Percentiles rank a stretch among this genome's conserved stretches.
These are phyloP conservation scores for Neoascia interrupta DNA, from an alignment of 2,888 invertebrate genomes.

Conservation along the genomic window DNA sequence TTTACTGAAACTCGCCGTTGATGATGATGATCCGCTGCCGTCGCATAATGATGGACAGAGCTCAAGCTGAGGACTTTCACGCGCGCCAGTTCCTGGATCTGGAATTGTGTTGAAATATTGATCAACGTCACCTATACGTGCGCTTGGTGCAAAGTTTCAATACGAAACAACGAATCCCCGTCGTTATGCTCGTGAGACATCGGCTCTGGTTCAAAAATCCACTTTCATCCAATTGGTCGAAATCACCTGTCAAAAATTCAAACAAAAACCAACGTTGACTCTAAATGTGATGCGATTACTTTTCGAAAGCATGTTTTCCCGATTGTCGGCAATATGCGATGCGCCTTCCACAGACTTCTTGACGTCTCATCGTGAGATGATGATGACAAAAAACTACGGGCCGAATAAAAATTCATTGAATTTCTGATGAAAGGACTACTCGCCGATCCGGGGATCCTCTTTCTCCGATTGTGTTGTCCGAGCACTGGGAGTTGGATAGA, in stretches of 20 bases:
- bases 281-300: conserved; percentile 65
- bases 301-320: conserved; percentile 55
- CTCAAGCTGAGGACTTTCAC: conserved; percentile 59
- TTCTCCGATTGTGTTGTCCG: conserved; percentile 10
- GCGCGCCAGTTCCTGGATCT: conserved; percentile 35
- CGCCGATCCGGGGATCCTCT: conserved; percentile 40
- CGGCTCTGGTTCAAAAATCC: conserved; percentile 59
- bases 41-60: conserved; percentile 62
- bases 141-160: not conserved
- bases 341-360: conserved; percentile 49
- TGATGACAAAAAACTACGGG: conserved; percentile 68
- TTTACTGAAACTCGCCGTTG: conserved; percentile 32
- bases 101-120: conserved; percentile 50
- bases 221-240: conserved; percentile 66
- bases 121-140: conserved; percentile 38
- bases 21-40: conserved; percentile 48
- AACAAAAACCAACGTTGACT: conserved; percentile 60
- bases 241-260: conserved; percentile 71
- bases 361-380: conserved; percentile 57
- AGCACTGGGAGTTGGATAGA: not conserved
- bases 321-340: conserved; percentile 38
- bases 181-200: conserved; percentile 17
- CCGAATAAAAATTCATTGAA: conserved; percentile 70
- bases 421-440: conserved; percentile 66
- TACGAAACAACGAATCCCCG: too few relatives aligned